Evolutionary conservation across 2,888 invertebrate genomes (phyloP).

Genomic region (Nomada ruficornis): DNA sequence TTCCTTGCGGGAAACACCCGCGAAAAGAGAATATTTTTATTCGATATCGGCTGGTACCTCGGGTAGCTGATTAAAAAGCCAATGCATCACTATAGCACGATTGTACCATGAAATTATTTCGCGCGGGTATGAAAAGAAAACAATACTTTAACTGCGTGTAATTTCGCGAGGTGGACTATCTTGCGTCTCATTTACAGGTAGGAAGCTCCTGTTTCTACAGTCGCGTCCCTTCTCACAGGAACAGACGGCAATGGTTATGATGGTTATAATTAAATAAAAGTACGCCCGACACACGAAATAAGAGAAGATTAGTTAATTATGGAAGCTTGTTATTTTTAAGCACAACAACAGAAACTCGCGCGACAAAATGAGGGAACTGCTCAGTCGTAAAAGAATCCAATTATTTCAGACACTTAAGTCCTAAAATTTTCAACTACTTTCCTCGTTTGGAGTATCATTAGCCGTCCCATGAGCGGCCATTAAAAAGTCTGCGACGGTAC

Average conservation of each 20-base stretch:
- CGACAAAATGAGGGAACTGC: slow-evolving; percentile 3
- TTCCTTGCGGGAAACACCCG: background rate
- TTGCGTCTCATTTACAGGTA: too few species aligned
- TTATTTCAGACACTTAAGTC: slow-evolving; percentile 2
- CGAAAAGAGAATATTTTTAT: background rate
- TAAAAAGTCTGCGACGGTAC: background rate
- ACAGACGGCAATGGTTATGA: slow-evolving; percentile 6
- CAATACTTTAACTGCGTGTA: too few species aligned
- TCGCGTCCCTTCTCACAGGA: background rate
- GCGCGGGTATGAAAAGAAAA: background rate
- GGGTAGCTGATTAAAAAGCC: background rate
- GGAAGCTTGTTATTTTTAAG: slow-evolving; percentile 18
- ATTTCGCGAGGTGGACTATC: too few species aligned
- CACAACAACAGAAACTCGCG: slow-evolving; percentile 1
- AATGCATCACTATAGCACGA: background rate
- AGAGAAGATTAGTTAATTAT: slow-evolving; percentile 38
- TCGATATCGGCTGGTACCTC: background rate
- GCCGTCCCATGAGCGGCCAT: slow-evolving; percentile 11
- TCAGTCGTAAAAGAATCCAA: slow-evolving; percentile 10
- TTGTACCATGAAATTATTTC: background rate
- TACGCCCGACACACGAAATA: background rate
- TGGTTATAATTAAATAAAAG: slow-evolving; percentile 13
- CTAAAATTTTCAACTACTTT: background rate
- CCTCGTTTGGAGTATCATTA: background rate
- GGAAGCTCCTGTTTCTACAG: too few species aligned